Percentiles rank a stretch among this genome's conserved stretches.
These are phyloP conservation scores for Hoplostethus mediterraneus DNA, from an alignment of 2,797 vertebrate species.

Conservation along the genomic window DNA sequence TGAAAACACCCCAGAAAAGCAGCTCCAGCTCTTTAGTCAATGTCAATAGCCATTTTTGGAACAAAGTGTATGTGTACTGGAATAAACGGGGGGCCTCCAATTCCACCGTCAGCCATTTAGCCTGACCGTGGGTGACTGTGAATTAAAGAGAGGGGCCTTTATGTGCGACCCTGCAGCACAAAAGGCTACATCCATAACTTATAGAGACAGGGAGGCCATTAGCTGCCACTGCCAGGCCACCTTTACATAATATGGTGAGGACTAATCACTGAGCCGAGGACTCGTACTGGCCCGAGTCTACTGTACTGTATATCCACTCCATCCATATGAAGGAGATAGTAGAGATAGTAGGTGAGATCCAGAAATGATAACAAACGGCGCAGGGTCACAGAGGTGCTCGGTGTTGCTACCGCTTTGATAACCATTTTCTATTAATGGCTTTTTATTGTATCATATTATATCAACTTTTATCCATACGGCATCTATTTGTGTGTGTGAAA, in stretches of 20 bases:
- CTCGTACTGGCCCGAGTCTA: slow-evolving; percentile 64
- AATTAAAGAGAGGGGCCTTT: slow-evolving; percentile 88
- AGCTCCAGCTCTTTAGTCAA: slow-evolving; percentile 64
- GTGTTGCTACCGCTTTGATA: slow-evolving; percentile 14
- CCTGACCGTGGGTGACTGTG: slow-evolving; percentile 85
- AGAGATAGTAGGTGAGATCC: slow-evolving; percentile 27
- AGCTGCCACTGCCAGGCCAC: slow-evolving; percentile 77
- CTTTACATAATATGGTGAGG: slow-evolving; percentile 85
- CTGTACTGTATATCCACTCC: slow-evolving; percentile 32
- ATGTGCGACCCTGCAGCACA: slow-evolving; percentile 86
- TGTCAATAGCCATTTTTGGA: slow-evolving; percentile 76
- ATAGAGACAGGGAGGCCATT: slow-evolving; percentile 84
- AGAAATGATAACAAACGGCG: slow-evolving; percentile 16
- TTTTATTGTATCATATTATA: not conserved
- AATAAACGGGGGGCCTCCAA: slow-evolving; percentile 79
- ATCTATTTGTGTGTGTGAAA: slow-evolving; percentile 69
- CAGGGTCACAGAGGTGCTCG: slow-evolving; percentile 5
- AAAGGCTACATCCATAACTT: slow-evolving; percentile 88
- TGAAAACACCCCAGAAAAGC: slow-evolving; percentile 55
- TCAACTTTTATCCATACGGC: slow-evolving; percentile 61
- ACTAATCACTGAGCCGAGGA: slow-evolving; percentile 81
- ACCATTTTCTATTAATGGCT: slow-evolving; percentile 40
- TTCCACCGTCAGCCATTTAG: slow-evolving; percentile 86
- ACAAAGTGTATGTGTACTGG: slow-evolving; percentile 64
- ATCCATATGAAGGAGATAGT: slow-evolving; percentile 37